These are phyloP conservation scores for Enteromius afrohamiltoni DNA, from an alignment of 2,797 vertebrate genomes.

Conservation along the genomic window DNA sequence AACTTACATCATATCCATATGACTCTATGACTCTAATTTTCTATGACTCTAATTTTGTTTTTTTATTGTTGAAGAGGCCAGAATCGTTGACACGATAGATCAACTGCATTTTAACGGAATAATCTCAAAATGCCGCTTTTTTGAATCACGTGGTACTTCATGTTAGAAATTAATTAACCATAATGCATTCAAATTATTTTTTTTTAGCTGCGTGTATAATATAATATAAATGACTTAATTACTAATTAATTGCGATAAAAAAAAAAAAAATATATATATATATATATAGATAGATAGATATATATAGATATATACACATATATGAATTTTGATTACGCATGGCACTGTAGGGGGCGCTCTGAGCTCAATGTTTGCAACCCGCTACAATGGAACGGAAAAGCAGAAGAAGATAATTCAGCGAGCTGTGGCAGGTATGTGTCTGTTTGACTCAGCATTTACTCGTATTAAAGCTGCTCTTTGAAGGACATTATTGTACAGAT, in stretches of 20 bases:
- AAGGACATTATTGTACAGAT: neutral
- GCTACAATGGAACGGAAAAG: neutral
- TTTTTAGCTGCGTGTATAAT: neutral
- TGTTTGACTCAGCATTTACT: neutral
- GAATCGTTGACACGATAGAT: neutral
- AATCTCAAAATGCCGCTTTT: neutral
- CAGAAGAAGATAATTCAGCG: conserved; percentile 23
- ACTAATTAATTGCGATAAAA: neutral
- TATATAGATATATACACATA: neutral
- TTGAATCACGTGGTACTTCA: neutral
- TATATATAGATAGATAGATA: too few relatives aligned
- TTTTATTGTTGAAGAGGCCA: neutral
- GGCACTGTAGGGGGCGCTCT: conserved; percentile 12
- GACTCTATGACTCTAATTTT: too few relatives aligned
- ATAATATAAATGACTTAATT: neutral
- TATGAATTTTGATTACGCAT: neutral
- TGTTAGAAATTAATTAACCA: neutral
- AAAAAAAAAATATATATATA: neutral
- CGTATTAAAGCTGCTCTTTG: neutral
- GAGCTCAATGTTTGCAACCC: neutral
- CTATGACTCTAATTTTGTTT: neutral
- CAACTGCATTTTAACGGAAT: conserved; percentile 21
- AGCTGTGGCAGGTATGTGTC: neutral
- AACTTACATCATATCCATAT: neutral
- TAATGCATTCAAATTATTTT: neutral